phyloP scores from a whole-genome alignment of 2,797 vertebrate genomes.

The Pantherophis vulpinus region DNA sequence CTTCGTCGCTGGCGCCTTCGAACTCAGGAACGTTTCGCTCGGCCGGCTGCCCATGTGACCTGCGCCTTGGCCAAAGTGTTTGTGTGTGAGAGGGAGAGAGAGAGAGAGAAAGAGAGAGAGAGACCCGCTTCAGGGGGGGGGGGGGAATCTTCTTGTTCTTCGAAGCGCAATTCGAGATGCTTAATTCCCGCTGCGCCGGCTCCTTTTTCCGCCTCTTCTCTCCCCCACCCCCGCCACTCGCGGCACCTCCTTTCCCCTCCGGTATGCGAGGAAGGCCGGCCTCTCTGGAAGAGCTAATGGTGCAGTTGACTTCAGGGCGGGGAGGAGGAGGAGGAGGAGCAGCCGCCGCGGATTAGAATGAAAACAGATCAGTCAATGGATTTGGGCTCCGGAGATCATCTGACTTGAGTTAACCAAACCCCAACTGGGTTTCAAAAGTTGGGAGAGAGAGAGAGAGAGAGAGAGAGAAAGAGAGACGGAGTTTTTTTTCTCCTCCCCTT shows the following conservation, averaged over 20 bases:
- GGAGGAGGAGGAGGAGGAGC: slow-evolving; percentile 46
- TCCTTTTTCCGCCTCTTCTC: not conserved
- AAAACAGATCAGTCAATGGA: slow-evolving; percentile 81
- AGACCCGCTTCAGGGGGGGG: no score
- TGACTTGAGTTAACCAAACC: slow-evolving; percentile 63
- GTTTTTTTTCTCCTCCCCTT: not conserved
- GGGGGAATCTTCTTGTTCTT: not conserved
- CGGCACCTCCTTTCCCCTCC: slow-evolving; percentile 40
- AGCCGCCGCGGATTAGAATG: slow-evolving; percentile 68
- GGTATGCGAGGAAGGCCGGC: slow-evolving; percentile 69
- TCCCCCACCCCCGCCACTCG: not conserved
- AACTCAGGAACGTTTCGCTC: not conserved
- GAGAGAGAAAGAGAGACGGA: not conserved
- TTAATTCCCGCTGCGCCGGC: not conserved
- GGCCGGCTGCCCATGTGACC: not conserved
- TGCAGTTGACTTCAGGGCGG: slow-evolving; percentile 68
- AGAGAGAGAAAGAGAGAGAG: no score
- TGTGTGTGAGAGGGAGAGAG: no score
- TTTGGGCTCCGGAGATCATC: slow-evolving; percentile 66
- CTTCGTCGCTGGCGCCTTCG: no score
- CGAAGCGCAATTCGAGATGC: not conserved
- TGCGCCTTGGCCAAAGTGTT: not conserved
- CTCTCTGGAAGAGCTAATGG: slow-evolving; percentile 78
- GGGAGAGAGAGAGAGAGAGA: slow-evolving; percentile 6
- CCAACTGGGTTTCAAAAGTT: slow-evolving; percentile 7